Percentiles rank a stretch among this genome's conserved stretches.
phyloP scores from a whole-genome alignment of 2,797 vertebrate species.

The Zonotrichia albicollis region DNA sequence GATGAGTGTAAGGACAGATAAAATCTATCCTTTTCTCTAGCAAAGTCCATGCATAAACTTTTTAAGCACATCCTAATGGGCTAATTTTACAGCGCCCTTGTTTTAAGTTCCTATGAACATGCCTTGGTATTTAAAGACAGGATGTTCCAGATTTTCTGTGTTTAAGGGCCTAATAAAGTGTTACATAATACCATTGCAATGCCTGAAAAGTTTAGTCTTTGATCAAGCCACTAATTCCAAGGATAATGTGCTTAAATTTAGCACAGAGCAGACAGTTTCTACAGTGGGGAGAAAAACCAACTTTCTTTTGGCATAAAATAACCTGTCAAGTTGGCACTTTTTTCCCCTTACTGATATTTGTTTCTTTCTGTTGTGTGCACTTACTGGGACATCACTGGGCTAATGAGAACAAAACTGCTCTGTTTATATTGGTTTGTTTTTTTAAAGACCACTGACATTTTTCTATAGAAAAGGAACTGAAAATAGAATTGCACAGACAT shows the following conservation, averaged over 20 bases:
- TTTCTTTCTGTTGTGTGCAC: neutral
- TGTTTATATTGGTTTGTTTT: neutral
- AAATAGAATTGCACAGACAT: slow-evolving; percentile 22
- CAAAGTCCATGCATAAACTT: neutral
- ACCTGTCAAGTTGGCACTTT: neutral
- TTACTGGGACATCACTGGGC: neutral
- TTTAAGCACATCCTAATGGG: neutral
- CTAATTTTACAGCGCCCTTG: neutral
- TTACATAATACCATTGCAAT: neutral
- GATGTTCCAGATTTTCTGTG: neutral
- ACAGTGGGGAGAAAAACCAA: neutral
- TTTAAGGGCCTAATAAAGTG: neutral
- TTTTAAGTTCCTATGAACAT: neutral
- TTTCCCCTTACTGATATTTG: neutral
- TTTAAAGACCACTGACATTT: slow-evolving; percentile 8
- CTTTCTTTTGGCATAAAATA: neutral
- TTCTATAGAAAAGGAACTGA: slow-evolving; percentile 25
- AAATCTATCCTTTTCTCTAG: neutral
- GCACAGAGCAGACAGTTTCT: neutral
- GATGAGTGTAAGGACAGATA: neutral
- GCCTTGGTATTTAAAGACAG: neutral
- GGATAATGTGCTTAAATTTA: neutral
- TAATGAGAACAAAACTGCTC: neutral
- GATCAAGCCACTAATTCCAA: slow-evolving; percentile 32
- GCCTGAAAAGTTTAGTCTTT: slow-evolving; percentile 16